phyloP scores from a whole-genome alignment of 2,888 invertebrate genomes.

The Apamea crenata region DNA sequence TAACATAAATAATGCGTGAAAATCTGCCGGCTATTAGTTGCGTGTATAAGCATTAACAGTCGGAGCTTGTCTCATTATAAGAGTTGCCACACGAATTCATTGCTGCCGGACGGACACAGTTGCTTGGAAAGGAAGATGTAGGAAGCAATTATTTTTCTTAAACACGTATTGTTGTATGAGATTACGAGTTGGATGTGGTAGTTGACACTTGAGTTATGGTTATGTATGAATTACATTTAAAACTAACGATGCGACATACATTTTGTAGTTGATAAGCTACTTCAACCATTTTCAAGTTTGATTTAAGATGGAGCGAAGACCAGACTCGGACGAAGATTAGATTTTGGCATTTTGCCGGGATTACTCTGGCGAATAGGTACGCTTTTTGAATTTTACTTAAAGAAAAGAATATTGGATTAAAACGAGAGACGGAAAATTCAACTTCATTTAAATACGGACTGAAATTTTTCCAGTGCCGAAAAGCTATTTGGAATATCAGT shows the following conservation, averaged over 20 bases:
- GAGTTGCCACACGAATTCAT: conserved; percentile 49
- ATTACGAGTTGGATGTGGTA: conserved; percentile 34
- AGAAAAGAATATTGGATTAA: conserved; percentile 3
- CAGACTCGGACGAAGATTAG: conserved; percentile 17
- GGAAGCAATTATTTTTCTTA: conserved; percentile 60
- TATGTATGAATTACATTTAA: conserved; percentile 29
- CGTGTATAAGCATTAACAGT: conserved; percentile 63
- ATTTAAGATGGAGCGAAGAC: conserved; percentile 14
- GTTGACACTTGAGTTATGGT: conserved; percentile 41
- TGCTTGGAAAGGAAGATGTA: conserved; percentile 51
- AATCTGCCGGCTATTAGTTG: conserved; percentile 69
- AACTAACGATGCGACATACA: neutral
- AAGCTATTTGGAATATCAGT: neutral
- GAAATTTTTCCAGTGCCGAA: neutral
- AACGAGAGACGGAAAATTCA: neutral
- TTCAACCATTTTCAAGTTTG: neutral
- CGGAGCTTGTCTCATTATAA: conserved; percentile 49
- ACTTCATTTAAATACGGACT: neutral
- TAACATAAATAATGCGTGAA: conserved; percentile 80
- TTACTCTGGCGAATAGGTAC: neutral
- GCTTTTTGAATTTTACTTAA: conserved; percentile 16
- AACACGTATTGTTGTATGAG: conserved; percentile 55
- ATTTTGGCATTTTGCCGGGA: conserved; percentile 2
- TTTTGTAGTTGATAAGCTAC: conserved; percentile 2
- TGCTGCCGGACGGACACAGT: conserved; percentile 54